A percentile compares a stretch with the other conserved stretches of the same genome.
phyloP scores from a whole-genome alignment of 64 coral and sea anemone species.

The Platygyra sinensis region DNA sequence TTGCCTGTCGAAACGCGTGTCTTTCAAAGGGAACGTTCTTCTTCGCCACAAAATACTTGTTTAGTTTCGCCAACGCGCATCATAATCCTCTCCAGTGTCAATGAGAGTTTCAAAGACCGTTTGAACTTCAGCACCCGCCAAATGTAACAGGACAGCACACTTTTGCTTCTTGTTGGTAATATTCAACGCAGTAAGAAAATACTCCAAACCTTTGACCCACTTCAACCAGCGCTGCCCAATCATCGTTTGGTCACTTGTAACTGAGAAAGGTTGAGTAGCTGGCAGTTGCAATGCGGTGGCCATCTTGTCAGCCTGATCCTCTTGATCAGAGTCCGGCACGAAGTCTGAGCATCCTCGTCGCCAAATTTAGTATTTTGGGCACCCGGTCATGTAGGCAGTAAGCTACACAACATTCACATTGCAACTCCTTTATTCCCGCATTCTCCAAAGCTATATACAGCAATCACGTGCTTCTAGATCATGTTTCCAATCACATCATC shows the following conservation, averaged over 20 bases:
- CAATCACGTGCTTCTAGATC: too few relatives aligned
- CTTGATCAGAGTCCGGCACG: neutral
- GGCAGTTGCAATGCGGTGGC: neutral
- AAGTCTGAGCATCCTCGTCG: conserved; percentile 10
- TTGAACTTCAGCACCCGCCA: conserved; percentile 57
- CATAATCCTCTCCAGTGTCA: conserved; percentile 51
- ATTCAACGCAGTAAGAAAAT: conserved; percentile 23
- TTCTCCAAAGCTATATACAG: too few relatives aligned
- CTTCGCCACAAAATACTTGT: conserved; percentile 44
- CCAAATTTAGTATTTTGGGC: neutral
- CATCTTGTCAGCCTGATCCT: neutral
- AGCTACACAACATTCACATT: too few relatives aligned
- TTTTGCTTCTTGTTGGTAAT: conserved; percentile 57
- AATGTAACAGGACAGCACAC: conserved; percentile 59
- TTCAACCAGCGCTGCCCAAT: conserved; percentile 22
- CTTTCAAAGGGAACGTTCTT: conserved; percentile 62
- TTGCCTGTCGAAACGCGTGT: conserved; percentile 62
- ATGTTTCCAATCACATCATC: too few relatives aligned
- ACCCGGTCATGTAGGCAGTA: too few relatives aligned
- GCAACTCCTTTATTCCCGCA: too few relatives aligned
- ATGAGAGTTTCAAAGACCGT: conserved; percentile 63
- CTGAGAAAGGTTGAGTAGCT: too few relatives aligned
- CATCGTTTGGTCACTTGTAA: too few relatives aligned
- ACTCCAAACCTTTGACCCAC: conserved; percentile 51
- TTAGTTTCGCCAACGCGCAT: conserved; percentile 46